Evolutionary conservation across 2,888 invertebrate species (phyloP), one percentile per base, ranked within the genome.

Genomic region (Elegia similella): DNA sequence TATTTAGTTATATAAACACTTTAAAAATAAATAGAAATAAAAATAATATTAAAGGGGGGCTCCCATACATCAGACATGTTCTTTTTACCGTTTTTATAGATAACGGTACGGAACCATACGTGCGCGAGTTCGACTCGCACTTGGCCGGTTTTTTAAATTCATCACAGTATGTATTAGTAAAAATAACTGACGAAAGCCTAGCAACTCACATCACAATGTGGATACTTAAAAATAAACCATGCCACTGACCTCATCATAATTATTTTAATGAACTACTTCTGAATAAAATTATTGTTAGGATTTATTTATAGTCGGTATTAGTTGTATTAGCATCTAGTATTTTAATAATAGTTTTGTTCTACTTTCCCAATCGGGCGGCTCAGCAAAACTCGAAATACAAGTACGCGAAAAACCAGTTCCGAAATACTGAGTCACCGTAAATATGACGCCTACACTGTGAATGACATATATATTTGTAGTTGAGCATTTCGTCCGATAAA

Each of bases 381-480:
- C 69, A 73, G 74, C 62, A 34, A 34, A 50, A 67, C 63, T 55
- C 65, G 67, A 72, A 72, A 67, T 72, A 69, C 68, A 68, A 74
- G 67, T 70, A 56, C 59, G 67, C 69, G 61, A 74, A 78, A 75
- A 88, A 87, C 85, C 78, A 68, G 86, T 88, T 85, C 73, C 69
- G 58, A 76, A 75, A 70, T 72, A 74, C 67, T 82, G 80, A 85
- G 65, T 86, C 80, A 85, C 76, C 72, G 67, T 76, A 73, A 73
- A 75, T 74, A 73, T 74, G 67, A 64, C 66, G 68, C 70, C 68
- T 66, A 72, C 70, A 69, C 43, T 55, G 53, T 59, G 57, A 48
- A 56, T 29, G 38, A 44, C 44, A 50, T 65, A 68, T 63, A 61
- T n/a, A n/a, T n/a, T n/a, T n/a, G n/a, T n/a, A n/a, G n/a, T n/a